Base-by-base conservation (phyloP, 2,888 invertebrate genomes). In the Drosophila melanocephala region DNA sequence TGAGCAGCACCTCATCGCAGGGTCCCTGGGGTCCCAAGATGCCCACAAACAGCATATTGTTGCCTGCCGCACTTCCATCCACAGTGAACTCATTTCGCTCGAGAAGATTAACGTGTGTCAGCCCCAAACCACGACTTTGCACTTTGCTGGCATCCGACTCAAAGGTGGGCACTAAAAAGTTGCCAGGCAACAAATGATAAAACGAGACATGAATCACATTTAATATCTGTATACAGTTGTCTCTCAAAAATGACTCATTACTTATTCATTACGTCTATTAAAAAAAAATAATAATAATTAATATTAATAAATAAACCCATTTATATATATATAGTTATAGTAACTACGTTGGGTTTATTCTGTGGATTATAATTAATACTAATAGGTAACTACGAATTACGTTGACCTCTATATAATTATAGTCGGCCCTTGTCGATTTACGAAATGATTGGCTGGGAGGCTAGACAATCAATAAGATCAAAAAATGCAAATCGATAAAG, bases 1-100 rank as follows among this genome's bases (percentile, higher is more conserved):
- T 98, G 75, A 99, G 96, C 90, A 96, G 96, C 30, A 99, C 97
- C 93, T 99, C 99, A 80, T 99, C 99, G 92, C 98, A 98, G 0
- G 99, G 99, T 71, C 99, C 99, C 92, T 97, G 97, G 4, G 99
- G 98, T 32, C 99, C 99, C 92, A 98, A 96, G 79, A 99, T 96
- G 57, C 98, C 99, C 42, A 99, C 98, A 94, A 97, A 98, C 42
- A 99, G 94, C 91, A 99, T 97, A 93, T 99, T 99, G 91, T 96
- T 97, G 62, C 99, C 99, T 28, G 93, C 93, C 14, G 79, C 79
- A 5, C 93, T 92, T 35, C 88, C 92, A 69, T 93, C 93, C 44
- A 93, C 91, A 3, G 89, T 91, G 64, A 93, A 93, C 74, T 93
- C 93, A 64, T 93, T 93, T n/a, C 89, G 90, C 60, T 90, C 92